phyloP scores from a whole-genome alignment of 1,140 invertebrate genomes.

The Cylas formicarius region DNA sequence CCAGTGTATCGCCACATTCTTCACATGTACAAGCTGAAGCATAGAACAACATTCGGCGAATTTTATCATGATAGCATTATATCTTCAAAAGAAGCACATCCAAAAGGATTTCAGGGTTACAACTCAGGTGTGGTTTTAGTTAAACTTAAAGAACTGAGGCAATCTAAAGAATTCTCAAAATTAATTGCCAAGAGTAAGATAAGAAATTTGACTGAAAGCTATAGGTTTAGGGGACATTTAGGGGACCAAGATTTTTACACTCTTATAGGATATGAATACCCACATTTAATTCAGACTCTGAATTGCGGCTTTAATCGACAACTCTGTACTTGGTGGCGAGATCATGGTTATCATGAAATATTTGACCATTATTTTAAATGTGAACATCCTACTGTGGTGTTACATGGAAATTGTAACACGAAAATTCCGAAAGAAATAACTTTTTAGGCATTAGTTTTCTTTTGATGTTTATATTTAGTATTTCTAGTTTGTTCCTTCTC shows the following conservation, averaged over 20 bases:
- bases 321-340: slow-evolving; percentile 77
- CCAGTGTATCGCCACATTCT: slow-evolving; percentile 77
- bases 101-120: slow-evolving; percentile 64
- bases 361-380: slow-evolving; percentile 73
- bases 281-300: slow-evolving; percentile 65
- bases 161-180: slow-evolving; percentile 45
- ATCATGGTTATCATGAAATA: slow-evolving; percentile 68
- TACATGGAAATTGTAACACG: slow-evolving; percentile 83
- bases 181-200: slow-evolving; percentile 49
- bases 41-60: slow-evolving; percentile 38
- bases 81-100: slow-evolving; percentile 29
- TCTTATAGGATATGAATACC: slow-evolving; percentile 60
- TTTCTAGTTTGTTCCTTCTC: too few relatives aligned
- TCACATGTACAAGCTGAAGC: slow-evolving; percentile 50
- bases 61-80: slow-evolving; percentile 30
- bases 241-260: slow-evolving; percentile 88
- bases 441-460: slow-evolving; percentile 2
- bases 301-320: slow-evolving; percentile 82
- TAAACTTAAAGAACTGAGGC: slow-evolving; percentile 60
- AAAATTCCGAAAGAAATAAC: slow-evolving; percentile 53
- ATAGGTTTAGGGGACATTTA: slow-evolving; percentile 67
- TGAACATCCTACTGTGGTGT: slow-evolving; percentile 61
- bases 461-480: too few relatives aligned
- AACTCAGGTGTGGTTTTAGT: slow-evolving; percentile 77
- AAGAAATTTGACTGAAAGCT: slow-evolving; percentile 57